phyloP scores from a whole-genome alignment of 2,113 vertebrate species.

The Caranx ignobilis region DNA sequence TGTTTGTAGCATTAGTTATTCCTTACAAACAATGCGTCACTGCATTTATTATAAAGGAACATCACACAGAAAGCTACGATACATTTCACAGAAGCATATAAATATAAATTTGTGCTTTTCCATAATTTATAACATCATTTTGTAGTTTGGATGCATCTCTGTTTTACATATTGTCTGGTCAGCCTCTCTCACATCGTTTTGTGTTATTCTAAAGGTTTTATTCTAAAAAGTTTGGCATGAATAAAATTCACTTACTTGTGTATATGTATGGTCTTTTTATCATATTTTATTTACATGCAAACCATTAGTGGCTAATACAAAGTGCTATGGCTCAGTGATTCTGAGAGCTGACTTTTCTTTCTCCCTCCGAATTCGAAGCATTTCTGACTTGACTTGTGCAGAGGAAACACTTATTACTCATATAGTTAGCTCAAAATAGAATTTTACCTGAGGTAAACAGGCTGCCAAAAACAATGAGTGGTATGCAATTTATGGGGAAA shows the following conservation, averaged over 20 bases:
- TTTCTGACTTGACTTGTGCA: neutral
- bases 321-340: conserved; percentile 9
- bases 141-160: neutral
- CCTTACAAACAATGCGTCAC: neutral
- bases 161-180: neutral
- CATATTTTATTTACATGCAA: neutral
- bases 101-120: neutral
- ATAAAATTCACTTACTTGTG: neutral
- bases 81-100: neutral
- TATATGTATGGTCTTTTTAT: neutral
- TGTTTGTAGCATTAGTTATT: neutral
- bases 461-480: conserved; percentile 9
- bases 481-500: neutral
- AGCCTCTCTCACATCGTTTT: neutral
- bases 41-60: neutral
- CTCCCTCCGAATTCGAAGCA: neutral
- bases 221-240: neutral
- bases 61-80: neutral
- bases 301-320: neutral
- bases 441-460: conserved; percentile 6
- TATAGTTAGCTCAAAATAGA: neutral
- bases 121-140: neutral
- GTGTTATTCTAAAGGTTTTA: neutral
- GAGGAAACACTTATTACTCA: conserved; percentile 8
- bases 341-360: neutral